A percentile compares a stretch with the other conserved stretches of the same genome.
Evolutionary conservation across 2,113 vertebrate genomes (phyloP).

Genomic region (Scolopax mira): DNA sequence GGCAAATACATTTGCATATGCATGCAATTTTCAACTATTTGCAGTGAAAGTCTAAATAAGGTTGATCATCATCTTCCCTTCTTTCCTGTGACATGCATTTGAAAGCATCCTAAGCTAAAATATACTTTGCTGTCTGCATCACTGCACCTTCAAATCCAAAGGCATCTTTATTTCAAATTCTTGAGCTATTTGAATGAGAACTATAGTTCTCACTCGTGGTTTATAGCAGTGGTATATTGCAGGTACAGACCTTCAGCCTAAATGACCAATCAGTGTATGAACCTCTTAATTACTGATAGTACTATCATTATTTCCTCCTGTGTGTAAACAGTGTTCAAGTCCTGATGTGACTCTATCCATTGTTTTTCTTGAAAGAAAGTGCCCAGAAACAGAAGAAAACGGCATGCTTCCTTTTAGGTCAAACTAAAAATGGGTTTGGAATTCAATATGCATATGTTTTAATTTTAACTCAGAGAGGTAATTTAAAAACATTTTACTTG

Average conservation of each 20-base stretch:
- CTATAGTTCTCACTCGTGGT: background rate
- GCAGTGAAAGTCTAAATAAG: background rate
- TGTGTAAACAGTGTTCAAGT: background rate
- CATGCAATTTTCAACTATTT: background rate
- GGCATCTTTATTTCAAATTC: background rate
- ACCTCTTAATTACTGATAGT: background rate
- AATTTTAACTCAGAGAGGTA: background rate
- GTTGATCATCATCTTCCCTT: background rate
- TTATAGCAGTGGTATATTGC: background rate
- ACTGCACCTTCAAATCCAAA: background rate
- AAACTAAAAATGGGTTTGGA: background rate
- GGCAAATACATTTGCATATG: background rate
- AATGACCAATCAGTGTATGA: background rate
- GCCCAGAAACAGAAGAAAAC: background rate
- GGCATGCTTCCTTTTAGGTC: background rate
- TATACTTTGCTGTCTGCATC: background rate
- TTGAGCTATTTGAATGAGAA: background rate
- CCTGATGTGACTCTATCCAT: background rate
- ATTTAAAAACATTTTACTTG: background rate
- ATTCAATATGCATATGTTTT: background rate
- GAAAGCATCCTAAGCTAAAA: background rate
- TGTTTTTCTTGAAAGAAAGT: background rate
- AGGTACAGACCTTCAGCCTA: background rate
- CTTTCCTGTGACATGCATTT: background rate
- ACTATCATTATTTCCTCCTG: background rate